Percentiles rank a stretch among this genome's conserved stretches.
Conservation (phyloP, 2,888 invertebrate genomes). For the Tridacna gigas region DNA sequence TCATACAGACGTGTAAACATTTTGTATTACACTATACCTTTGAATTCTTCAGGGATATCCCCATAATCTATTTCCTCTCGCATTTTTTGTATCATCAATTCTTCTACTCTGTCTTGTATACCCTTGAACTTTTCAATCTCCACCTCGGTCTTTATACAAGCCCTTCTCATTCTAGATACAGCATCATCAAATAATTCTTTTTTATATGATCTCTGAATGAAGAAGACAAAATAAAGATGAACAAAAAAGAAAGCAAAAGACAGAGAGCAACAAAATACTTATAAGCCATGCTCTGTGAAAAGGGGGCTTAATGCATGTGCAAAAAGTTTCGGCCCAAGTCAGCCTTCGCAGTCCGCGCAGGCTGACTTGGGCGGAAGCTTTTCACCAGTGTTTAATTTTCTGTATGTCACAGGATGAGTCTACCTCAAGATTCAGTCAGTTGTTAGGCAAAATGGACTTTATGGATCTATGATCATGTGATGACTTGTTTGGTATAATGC, state of each 20-base stretch:
- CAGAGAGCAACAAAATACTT: background rate
- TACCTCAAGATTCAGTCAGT: too few relatives aligned
- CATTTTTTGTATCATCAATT: slow-evolving; percentile 91
- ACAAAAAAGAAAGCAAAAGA: background rate
- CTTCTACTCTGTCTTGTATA: slow-evolving; percentile 84
- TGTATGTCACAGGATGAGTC: too few relatives aligned
- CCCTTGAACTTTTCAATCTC: slow-evolving; percentile 93
- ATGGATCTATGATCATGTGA: too few relatives aligned
- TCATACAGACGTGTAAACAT: background rate
- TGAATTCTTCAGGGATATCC: slow-evolving; percentile 98
- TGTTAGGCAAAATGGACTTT: too few relatives aligned
- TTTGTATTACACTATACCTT: slow-evolving; percentile 85
- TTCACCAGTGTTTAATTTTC: too few relatives aligned
- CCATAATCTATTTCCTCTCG: slow-evolving; percentile 96
- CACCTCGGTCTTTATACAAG: slow-evolving; percentile 92
- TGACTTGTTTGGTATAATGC: too few relatives aligned
- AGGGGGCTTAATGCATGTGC: too few relatives aligned
- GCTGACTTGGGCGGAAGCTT: too few relatives aligned
- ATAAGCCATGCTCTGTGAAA: too few relatives aligned
- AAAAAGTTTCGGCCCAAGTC: too few relatives aligned
- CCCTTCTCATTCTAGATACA: slow-evolving; percentile 91
- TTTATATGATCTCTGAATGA: slow-evolving; percentile 94
- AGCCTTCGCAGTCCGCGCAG: too few relatives aligned
- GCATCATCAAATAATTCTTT: slow-evolving; percentile 97
- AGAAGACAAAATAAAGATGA: background rate